Evolutionary conservation across 2,113 vertebrate genomes (phyloP).

Genomic region (Chauna torquata): DNA sequence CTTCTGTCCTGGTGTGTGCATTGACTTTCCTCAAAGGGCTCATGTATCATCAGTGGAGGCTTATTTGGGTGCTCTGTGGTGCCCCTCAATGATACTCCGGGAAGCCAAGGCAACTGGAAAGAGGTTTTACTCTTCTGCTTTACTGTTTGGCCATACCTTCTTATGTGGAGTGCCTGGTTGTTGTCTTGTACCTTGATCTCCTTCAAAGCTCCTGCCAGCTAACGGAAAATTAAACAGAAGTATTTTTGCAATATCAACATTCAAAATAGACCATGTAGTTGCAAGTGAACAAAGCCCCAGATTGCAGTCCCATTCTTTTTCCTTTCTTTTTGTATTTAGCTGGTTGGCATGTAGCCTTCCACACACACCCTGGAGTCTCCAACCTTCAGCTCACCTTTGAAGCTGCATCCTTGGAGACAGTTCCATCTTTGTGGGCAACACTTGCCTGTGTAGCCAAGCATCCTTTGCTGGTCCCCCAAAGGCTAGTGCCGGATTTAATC

Average conservation of each 20-base stretch:
- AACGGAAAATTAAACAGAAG: neutral
- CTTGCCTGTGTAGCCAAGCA: neutral
- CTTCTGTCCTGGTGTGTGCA: neutral
- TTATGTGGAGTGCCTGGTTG: neutral
- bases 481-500: neutral
- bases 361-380: neutral
- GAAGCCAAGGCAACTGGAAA: neutral
- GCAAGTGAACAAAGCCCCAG: accelerated
- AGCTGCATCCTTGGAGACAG: neutral
- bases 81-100: neutral
- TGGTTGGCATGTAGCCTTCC: neutral
- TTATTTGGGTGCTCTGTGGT: neutral
- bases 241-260: neutral
- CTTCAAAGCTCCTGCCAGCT: neutral
- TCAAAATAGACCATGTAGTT: neutral
- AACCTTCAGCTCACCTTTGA: too few species aligned
- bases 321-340: neutral
- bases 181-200: neutral
- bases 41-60: too few species aligned
- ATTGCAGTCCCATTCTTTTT: neutral
- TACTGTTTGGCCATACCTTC: neutral
- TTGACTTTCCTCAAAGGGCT: neutral
- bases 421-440: neutral
- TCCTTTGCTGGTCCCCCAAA: neutral
- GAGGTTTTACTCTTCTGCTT: neutral